Evolutionary conservation across 1,140 invertebrate species (phyloP).

Genomic region (Trichomalopsis sarcophagae): DNA sequence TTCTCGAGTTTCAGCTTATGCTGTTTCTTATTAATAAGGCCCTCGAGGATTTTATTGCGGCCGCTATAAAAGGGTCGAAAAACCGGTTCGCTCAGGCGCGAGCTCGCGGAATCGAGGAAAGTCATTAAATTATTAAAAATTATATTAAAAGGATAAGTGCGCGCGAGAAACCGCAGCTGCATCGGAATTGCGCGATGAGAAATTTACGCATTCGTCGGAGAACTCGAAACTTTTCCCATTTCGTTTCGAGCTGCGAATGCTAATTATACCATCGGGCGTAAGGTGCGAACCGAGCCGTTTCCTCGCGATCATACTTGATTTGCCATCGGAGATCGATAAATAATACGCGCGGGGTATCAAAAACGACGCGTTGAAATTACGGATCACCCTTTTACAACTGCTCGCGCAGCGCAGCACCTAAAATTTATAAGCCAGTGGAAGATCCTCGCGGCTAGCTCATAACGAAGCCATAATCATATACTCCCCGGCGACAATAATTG

Average conservation of each 20-base stretch:
- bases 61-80: constrained; percentile 42
- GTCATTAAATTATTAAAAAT: constrained; percentile 55
- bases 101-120: constrained; percentile 33
- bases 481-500: constrained; percentile 73
- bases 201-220: not conserved
- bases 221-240: constrained; percentile 17
- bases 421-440: constrained; percentile 48
- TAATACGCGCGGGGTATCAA: not conserved
- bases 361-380: constrained; percentile 30
- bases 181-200: not conserved
- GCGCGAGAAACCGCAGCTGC: constrained; percentile 21
- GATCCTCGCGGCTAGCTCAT: constrained; percentile 64
- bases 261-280: constrained; percentile 60
- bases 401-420: not conserved
- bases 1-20: constrained; percentile 34
- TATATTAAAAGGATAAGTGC: constrained; percentile 48
- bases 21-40: constrained; percentile 49
- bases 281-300: constrained; percentile 55
- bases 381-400: constrained; percentile 27
- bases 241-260: constrained; percentile 45
- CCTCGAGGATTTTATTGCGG: constrained; percentile 46
- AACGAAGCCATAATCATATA: constrained; percentile 74
- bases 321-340: not conserved
- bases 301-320: not conserved
- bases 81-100: constrained; percentile 37